Base-by-base conservation (phyloP, 1,140 invertebrate species). In the Drosophila rhopaloa region DNA sequence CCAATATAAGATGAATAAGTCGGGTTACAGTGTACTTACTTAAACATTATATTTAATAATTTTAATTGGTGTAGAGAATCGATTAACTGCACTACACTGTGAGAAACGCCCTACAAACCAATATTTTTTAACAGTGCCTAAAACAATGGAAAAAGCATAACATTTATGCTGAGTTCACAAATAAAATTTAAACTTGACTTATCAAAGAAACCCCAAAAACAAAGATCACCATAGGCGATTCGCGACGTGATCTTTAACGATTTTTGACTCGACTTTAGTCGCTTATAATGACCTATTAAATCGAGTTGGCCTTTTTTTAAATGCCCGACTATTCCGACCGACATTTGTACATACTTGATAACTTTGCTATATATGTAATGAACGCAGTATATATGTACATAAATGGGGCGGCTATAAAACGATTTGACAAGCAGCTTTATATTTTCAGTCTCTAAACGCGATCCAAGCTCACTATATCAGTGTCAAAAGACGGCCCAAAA, bases 381-480 rank as follows among this genome's bases (percentile, higher is more conserved):
- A 47, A 16, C 53, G 43, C 6, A 43, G 47, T 24, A 24, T 3
- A 24, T 24, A 24, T 86, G 29, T 8, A 66, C 67, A 62, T 72
- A 62, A 35, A 46, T 35, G 41, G 57, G 48, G 50, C 47, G 50
- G 47, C 71, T 88, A 88, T 88, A 88, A 89, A 88, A 77, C 63
- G 67, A 66, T 77, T 80, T 72, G 77, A 66, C 66, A 76, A 65
- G 60, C 53, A 54, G 84, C 80, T 58, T 83, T 88, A 61, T 80
- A 83, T 83, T 88, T 88, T 79, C 76, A 88, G 83, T 88, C 63
- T 63, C 16, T 54, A 54, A 70, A 57, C 67, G 76, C 44, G 47
- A 29, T 53, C 62, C 48, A 51, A 73, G 44, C 60, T 56, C 62
- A 72, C 41, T 60, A 77, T 67, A 79, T 70, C 76, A 48, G 46